Conservation (phyloP, 64 coral and sea anemone species). For the Montipora cactus region DNA sequence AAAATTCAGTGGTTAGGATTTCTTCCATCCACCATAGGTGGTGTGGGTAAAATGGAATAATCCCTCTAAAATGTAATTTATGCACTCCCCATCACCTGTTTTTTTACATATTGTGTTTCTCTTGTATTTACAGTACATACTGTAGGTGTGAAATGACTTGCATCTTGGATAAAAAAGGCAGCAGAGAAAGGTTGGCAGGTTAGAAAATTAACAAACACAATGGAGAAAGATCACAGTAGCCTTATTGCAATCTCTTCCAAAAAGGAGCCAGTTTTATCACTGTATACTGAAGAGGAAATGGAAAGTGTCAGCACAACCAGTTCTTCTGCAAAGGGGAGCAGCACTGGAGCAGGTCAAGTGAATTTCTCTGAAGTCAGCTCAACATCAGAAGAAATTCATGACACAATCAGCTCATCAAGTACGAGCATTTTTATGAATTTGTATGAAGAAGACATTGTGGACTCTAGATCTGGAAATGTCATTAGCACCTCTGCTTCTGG, state of each 20-base stretch:
- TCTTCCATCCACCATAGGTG: too few species aligned
- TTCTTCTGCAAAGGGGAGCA: background rate
- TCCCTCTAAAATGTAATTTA: too few species aligned
- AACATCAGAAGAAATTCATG: slow-evolving; percentile 4
- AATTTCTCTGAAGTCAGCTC: slow-evolving; percentile 30
- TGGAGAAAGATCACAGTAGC: background rate
- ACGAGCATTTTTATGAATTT: slow-evolving; percentile 24
- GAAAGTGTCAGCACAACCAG: slow-evolving; percentile 9
- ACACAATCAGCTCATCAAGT: background rate
- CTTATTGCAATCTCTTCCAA: background rate
- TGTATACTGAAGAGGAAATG: slow-evolving; percentile 30
- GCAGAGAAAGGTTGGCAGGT: background rate
- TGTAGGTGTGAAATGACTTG: background rate
- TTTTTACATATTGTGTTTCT: too few species aligned
- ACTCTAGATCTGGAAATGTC: background rate
- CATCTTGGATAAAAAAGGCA: background rate
- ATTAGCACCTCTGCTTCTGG: background rate
- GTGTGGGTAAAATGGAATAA: too few species aligned
- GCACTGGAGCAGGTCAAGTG: background rate
- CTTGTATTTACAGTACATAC: too few species aligned
- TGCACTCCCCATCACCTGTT: too few species aligned
- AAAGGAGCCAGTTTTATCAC: background rate
- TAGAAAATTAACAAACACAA: background rate
- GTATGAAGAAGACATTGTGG: background rate
- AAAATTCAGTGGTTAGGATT: too few species aligned